Conservation (phyloP, 2,888 invertebrate species). For the Cosmorhoe ocellata region DNA sequence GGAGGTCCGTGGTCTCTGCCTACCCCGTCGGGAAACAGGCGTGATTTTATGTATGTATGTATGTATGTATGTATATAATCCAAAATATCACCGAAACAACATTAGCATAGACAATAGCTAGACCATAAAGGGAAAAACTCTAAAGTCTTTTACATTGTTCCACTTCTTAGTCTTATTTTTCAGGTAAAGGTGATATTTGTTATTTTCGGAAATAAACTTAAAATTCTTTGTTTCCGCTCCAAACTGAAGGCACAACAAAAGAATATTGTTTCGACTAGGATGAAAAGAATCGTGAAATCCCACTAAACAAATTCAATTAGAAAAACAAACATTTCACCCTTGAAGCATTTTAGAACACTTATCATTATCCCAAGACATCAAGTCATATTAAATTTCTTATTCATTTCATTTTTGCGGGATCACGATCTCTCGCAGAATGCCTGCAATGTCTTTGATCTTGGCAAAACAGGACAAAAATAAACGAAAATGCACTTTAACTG, state of each 20-base stretch:
- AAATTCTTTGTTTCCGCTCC: background rate
- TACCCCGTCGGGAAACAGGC: too few relatives aligned
- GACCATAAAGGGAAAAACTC: too few relatives aligned
- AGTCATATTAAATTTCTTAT: constrained; percentile 79
- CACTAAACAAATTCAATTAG: constrained; percentile 55
- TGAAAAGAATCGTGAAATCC: constrained; percentile 30
- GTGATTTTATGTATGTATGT: too few relatives aligned
- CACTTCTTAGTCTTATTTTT: too few relatives aligned
- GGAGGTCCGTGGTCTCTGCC: too few relatives aligned
- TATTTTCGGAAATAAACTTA: too few relatives aligned
- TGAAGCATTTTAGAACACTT: constrained; percentile 69
- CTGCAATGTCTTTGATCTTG: constrained; percentile 76
- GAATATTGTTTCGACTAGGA: background rate
- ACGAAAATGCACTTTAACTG: constrained; percentile 79
- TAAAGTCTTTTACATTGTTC: too few relatives aligned
- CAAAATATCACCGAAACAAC: too few relatives aligned
- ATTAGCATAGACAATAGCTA: too few relatives aligned
- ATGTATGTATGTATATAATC: too few relatives aligned
- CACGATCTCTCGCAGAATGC: constrained; percentile 67
- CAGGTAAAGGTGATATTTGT: too few relatives aligned
- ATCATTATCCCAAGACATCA: constrained; percentile 74
- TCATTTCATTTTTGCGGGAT: constrained; percentile 76
- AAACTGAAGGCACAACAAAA: too few relatives aligned
- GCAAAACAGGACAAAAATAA: constrained; percentile 70
- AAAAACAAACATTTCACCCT: constrained; percentile 67